phyloP scores from a whole-genome alignment of 2,797 vertebrate genomes.

The Harpagifer antarcticus region DNA sequence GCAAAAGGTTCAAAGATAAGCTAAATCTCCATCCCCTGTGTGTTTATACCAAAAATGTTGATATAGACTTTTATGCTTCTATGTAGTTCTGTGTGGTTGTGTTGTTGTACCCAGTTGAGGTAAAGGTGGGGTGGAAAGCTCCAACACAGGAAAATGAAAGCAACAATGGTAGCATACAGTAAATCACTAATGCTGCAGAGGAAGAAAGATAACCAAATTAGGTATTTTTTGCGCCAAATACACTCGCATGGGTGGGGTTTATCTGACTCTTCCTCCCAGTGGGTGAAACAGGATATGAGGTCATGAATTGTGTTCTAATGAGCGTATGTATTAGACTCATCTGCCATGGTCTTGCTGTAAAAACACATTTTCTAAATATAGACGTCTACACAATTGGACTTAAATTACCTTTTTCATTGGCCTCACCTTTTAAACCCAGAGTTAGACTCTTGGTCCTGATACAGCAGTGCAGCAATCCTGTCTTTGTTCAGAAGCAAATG shows the following conservation, averaged over 20 bases:
- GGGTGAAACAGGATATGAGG: conserved; percentile 55
- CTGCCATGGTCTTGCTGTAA: conserved; percentile 2
- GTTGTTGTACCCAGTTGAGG: not conserved
- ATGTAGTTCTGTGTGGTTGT: not conserved
- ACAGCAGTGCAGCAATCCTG: conserved; percentile 6
- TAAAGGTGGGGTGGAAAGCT: not conserved
- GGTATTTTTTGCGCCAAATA: not conserved
- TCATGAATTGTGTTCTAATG: conserved; percentile 50
- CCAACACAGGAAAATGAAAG: not conserved
- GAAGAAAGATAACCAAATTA: conserved; percentile 3
- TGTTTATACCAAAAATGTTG: not conserved
- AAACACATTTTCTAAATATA: not conserved
- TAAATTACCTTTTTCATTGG: no score
- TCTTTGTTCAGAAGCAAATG: conserved; percentile 17
- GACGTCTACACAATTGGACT: no score
- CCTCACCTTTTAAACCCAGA: no score
- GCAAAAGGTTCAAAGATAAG: not conserved
- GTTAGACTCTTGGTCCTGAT: no score
- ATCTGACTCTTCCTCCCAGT: conserved; percentile 33
- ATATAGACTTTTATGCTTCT: not conserved
- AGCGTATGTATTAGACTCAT: conserved; percentile 37
- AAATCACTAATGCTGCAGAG: not conserved
- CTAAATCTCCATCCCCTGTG: not conserved
- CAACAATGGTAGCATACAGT: not conserved
- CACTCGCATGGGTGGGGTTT: conserved; percentile 30